Evolutionary conservation across 2,113 vertebrate species (phyloP), one percentile per base, ranked within the genome.

Genomic region (Colaptes auratus): DNA sequence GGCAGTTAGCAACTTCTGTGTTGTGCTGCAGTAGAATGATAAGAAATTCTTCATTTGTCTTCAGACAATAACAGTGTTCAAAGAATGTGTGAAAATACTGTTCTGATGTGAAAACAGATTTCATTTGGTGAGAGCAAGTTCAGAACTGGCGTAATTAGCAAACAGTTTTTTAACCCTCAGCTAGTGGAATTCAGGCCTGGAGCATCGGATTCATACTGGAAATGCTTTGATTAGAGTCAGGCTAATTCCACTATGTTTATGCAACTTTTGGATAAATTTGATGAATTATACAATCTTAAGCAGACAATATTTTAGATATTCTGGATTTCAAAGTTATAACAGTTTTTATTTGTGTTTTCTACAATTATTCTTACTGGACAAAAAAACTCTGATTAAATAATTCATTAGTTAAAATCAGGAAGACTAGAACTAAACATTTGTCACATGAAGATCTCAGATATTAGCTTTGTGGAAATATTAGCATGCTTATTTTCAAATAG

Each of bases 11-110:
- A 86, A 56, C 33, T 78, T 77, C 6, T 23, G 35, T 53, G 7
- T 59, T 74, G 23, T 50, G 12, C 56, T 50, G 25, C 31, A 61
- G n/a, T 79, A 90, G 73, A 81, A 85, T 60, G 13, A 46, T 80
- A 92, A 86, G 69, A 93, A 88, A 96, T 86, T 87, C 75, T 82
- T 95, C 36, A 31, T 33, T 78, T 82, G 52, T 76, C 44, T 91
- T 72, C 65, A 64, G 60, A 89, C 1, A 2, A 63, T 80, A 50
- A 48, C 17, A 48, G 18, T 67, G 86, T 92, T 91, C 71, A 86
- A 82, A 89, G 35, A 73, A 64, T 44, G n/a, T 48, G 5, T 69
- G 88, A 81, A 67, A 59, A 21, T 81, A 52, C 18, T 63, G 15
- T 70, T 93, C 64, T 76, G 42, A 65, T 50, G 21, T 50, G 75